phyloP scores from a whole-genome alignment of 2,888 invertebrate genomes.

The Quadriops clusia region DNA sequence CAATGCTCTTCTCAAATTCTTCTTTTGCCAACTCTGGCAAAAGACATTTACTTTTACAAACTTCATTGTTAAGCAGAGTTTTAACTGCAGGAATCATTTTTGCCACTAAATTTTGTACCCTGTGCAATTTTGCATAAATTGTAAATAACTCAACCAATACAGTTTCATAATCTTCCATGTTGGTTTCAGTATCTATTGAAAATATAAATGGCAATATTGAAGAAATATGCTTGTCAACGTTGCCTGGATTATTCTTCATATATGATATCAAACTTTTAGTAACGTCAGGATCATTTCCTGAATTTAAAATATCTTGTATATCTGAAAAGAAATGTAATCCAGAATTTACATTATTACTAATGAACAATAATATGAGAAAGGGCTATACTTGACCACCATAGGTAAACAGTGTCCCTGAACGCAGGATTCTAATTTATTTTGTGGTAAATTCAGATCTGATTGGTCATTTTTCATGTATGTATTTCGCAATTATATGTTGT shows the following conservation, averaged over 20 bases:
- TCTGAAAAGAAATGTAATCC: conserved; percentile 19
- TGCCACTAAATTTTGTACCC: conserved; percentile 29
- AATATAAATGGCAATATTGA: conserved; percentile 26
- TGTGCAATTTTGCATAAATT: conserved; percentile 29
- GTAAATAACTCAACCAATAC: conserved; percentile 26
- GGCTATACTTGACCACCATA: no score
- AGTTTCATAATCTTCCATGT: conserved; percentile 21
- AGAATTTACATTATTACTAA: no score
- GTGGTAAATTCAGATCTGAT: no score
- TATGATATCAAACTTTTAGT: conserved; percentile 23
- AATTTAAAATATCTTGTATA: no score
- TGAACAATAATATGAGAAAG: no score
- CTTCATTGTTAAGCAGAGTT: conserved; percentile 15
- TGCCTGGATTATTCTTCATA: conserved; percentile 19
- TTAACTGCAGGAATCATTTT: conserved; percentile 27
- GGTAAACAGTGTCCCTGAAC: no score
- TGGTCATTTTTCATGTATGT: no score
- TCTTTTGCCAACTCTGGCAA: conserved; percentile 3
- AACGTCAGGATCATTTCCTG: conserved; percentile 20
- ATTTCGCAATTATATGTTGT: no score
- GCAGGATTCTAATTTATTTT: no score
- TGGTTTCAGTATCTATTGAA: conserved; percentile 19
- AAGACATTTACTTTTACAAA: conserved; percentile 1
- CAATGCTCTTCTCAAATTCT: background rate
- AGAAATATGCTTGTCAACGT: conserved; percentile 21